A percentile compares a stretch with the other conserved stretches of the same genome.
phyloP scores from a whole-genome alignment of 2,888 invertebrate species.

The Seira ritae region DNA sequence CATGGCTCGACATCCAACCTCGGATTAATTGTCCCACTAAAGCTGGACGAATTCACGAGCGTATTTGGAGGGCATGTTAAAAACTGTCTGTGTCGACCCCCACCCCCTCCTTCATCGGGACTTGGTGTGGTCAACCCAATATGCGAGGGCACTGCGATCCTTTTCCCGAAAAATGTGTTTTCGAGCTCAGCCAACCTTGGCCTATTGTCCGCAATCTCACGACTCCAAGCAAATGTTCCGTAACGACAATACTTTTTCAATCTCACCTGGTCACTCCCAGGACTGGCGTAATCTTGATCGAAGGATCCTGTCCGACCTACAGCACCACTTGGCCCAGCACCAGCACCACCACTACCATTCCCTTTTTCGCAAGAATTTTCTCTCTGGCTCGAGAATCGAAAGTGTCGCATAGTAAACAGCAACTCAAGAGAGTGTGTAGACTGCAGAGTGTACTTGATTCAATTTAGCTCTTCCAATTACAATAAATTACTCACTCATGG shows the following conservation, averaged over 20 bases:
- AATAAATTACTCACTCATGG: too few relatives aligned
- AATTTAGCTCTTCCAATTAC: too few relatives aligned
- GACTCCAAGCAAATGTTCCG: slow-evolving; percentile 64
- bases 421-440: too few relatives aligned
- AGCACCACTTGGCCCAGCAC: not conserved
- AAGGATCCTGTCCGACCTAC: not conserved
- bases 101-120: slow-evolving; percentile 32
- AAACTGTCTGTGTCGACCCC: too few relatives aligned
- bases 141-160: slow-evolving; percentile 36
- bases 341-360: slow-evolving; percentile 31
- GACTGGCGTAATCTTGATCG: too few relatives aligned
- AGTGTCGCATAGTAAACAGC: slow-evolving; percentile 47
- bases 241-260: slow-evolving; percentile 59
- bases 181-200: slow-evolving; percentile 49
- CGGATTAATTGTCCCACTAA: slow-evolving; percentile 28
- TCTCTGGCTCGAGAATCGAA: slow-evolving; percentile 32
- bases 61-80: too few relatives aligned
- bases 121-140: slow-evolving; percentile 39
- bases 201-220: slow-evolving; percentile 48
- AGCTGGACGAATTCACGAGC: slow-evolving; percentile 3
- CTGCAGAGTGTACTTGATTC: too few relatives aligned
- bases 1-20: not conserved
- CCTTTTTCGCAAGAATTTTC: slow-evolving; percentile 23
- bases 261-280: slow-evolving; percentile 40
- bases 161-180: slow-evolving; percentile 57